phyloP scores from a whole-genome alignment of 2,888 invertebrate species.

The Eurytoma adleriae region DNA sequence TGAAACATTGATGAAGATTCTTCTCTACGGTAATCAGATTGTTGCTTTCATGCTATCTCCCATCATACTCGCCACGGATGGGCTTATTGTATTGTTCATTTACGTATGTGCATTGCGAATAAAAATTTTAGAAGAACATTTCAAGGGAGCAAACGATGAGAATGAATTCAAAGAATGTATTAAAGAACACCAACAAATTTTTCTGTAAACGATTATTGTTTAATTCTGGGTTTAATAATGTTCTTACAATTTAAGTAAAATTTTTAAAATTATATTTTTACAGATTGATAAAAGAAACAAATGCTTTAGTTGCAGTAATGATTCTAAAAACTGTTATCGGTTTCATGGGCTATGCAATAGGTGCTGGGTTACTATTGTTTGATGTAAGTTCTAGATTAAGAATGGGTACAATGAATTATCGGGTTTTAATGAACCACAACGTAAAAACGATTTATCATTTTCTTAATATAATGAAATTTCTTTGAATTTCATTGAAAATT shows the following conservation, averaged over 20 bases:
- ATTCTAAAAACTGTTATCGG: constrained; percentile 27
- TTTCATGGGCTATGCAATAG: constrained; percentile 33
- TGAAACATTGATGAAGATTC: not conserved
- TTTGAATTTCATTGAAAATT: no score
- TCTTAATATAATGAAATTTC: no score
- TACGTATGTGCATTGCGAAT: constrained; percentile 24
- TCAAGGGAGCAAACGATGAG: not conserved
- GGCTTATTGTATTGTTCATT: constrained; percentile 18
- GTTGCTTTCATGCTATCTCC: constrained; percentile 17
- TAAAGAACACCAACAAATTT: constrained; percentile 25
- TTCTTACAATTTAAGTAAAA: no score
- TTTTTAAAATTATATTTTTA: no score
- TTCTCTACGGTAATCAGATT: constrained; percentile 35
- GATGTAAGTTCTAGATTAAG: constrained; percentile 5
- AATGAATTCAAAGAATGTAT: constrained; percentile 6
- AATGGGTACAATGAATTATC: no score
- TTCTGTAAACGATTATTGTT: constrained; percentile 8
- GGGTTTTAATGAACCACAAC: no score
- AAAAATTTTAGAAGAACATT: constrained; percentile 4
- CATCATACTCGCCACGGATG: constrained; percentile 20
- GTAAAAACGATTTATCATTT: no score
- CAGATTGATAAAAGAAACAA: constrained; percentile 25
- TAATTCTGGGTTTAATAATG: no score
- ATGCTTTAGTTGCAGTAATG: not conserved
- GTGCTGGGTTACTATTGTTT: constrained; percentile 15